These are phyloP conservation scores for Lepidochrysops patricia DNA, from an alignment of 2,888 invertebrate species.

Conservation along the genomic window DNA sequence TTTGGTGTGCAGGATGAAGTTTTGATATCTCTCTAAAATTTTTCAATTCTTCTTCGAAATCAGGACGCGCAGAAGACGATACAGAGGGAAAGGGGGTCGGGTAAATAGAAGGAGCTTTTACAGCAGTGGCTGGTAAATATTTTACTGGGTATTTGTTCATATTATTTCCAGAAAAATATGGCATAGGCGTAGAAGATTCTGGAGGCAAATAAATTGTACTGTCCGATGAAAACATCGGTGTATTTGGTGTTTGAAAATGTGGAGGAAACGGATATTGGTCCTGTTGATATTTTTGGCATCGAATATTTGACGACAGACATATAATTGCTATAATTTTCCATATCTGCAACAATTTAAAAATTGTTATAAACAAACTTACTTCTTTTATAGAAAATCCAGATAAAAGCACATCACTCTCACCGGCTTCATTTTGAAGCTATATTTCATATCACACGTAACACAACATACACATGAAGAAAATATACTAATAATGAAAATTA, in stretches of 20 bases:
- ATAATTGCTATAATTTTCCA: conserved; percentile 39
- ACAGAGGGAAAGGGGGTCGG: conserved; percentile 47
- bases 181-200: conserved; percentile 50
- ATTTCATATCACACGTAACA: conserved; percentile 34
- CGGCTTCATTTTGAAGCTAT: conserved; percentile 66
- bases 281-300: conserved; percentile 38
- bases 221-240: conserved; percentile 43
- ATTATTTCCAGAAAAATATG: conserved; percentile 51
- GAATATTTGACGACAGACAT: conserved; percentile 35
- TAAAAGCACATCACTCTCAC: conserved; percentile 59
- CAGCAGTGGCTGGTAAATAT: conserved; percentile 49
- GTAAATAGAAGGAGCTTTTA: conserved; percentile 45
- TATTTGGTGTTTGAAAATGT: conserved; percentile 43
- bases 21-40: conserved; percentile 4
- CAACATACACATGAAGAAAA: conserved; percentile 58
- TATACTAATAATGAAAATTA: conserved; percentile 71
- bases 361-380: conserved; percentile 20
- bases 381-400: conserved; percentile 18
- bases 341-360: conserved; percentile 47
- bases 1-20: not conserved
- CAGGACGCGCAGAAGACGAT: conserved; percentile 41
- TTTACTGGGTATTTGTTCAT: conserved; percentile 48
- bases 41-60: conserved; percentile 37
- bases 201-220: conserved; percentile 56
- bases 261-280: conserved; percentile 52